phyloP scores from a whole-genome alignment of 2,113 vertebrate species.

The Petrocephalus microphthalmus region DNA sequence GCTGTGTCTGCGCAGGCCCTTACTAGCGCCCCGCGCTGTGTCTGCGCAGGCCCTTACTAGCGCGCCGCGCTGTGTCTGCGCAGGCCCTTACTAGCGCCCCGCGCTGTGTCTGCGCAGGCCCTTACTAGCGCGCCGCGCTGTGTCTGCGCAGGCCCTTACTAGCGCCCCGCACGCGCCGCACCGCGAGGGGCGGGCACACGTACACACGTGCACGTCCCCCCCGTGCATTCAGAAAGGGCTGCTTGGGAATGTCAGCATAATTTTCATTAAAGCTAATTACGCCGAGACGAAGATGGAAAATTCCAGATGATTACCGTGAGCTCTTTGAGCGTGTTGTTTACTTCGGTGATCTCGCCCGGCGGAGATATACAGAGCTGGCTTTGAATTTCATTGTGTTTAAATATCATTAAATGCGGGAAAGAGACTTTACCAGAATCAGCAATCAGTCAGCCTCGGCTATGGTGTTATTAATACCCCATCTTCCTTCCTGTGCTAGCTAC shows the following conservation, averaged over 20 bases:
- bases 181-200: background rate
- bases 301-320: background rate
- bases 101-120: background rate
- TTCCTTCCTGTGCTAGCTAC: background rate
- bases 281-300: background rate
- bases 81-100: too few species aligned
- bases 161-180: background rate
- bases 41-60: background rate
- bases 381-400: conserved; percentile 7
- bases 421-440: background rate
- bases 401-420: background rate
- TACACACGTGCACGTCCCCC: background rate
- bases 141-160: background rate
- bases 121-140: too few species aligned
- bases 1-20: background rate
- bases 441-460: background rate
- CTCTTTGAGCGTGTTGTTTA: background rate
- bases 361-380: background rate
- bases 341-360: background rate
- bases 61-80: background rate
- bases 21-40: too few species aligned
- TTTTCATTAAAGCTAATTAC: conserved; percentile 10
- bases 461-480: background rate
- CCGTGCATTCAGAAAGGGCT: background rate
- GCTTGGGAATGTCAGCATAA: conserved; percentile 7